Evolutionary conservation across 2,113 vertebrate species (phyloP), one percentile per base, ranked within the genome.

Genomic region (Protobothrops flavoviridis): DNA sequence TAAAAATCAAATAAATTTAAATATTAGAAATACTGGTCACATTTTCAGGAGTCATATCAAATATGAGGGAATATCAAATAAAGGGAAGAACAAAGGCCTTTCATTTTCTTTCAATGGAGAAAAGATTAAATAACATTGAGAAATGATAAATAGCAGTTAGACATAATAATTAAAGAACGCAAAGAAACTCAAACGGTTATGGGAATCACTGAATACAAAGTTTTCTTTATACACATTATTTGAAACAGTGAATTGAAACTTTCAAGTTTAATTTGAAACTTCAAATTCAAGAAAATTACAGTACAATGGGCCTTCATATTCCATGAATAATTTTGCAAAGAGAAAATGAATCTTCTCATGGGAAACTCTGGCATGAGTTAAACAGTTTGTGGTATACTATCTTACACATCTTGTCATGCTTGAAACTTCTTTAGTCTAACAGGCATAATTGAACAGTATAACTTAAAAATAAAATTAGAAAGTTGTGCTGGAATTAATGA

Each of bases 81-180:
- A n/a, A 29, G 24, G 23, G 33, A 90, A 61, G 24, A 64, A n/a
- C 21, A 29, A 48, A 90, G 29, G 15, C 52, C 48, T 48, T 29
- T 87, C 85, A 29, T 52, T 87, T 81, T 53, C 50, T 39, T 91
- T 91, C 33, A 43, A 2, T 85, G 33, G 9, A 87, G 4, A 5
- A 29, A 50, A n/a, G 39, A n/a, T 53, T 50, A 61, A 45, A 87
- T 61, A 43, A 29, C 48, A 29, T 6, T 50, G 20, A 15, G 11
- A 48, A 87, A 92, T 50, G 43, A 87, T 87, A 92, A 87, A 87
- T 92, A 92, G 10, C 26, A 87, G 55, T 91, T 87, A 59, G 26
- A 57, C 43, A 87, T 91, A 91, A 91, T 33, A 12, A 87, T 91
- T 87, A 92, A 87, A 61, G 20, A 29, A 87, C 26, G 61, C 91